Evolutionary conservation across 2,888 invertebrate species (phyloP).

Genomic region (Camptogramma bilineatum): DNA sequence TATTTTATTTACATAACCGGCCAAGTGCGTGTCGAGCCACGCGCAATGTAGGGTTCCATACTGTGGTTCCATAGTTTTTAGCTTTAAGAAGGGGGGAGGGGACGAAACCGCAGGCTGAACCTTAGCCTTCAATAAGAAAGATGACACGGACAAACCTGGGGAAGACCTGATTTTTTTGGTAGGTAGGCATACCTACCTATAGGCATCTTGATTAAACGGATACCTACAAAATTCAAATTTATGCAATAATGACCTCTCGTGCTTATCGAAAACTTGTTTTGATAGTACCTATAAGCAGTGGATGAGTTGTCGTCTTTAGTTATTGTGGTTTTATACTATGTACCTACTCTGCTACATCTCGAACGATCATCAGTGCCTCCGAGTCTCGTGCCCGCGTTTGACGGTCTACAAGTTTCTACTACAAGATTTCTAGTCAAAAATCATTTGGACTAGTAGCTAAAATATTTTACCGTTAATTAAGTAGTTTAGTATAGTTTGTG

Average conservation of each 20-base stretch:
- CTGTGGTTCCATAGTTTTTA: no score
- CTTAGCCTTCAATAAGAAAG: not conserved
- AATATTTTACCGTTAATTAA: not conserved
- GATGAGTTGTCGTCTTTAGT: conserved; percentile 52
- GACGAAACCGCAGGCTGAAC: not conserved
- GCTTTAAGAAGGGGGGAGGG: no score
- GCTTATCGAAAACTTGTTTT: conserved; percentile 66
- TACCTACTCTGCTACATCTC: conserved; percentile 52
- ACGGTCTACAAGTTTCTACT: not conserved
- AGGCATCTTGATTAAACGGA: no score
- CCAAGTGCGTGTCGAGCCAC: no score
- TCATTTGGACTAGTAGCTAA: not conserved
- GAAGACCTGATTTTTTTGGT: no score
- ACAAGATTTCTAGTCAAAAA: conserved; percentile 37
- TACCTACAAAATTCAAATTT: not conserved
- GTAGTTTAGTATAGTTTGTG: not conserved
- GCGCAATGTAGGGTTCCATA: no score
- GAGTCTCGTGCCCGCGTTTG: conserved; percentile 45
- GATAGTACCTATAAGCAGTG: conserved; percentile 36
- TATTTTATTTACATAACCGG: no score
- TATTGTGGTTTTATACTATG: no score
- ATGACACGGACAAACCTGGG: conserved; percentile 2
- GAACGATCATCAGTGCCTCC: conserved; percentile 51
- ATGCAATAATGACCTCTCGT: conserved; percentile 37
- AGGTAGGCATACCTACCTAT: no score